Evolutionary conservation across 1,140 invertebrate genomes (phyloP).

Genomic region (Leptinotarsa lineolata): DNA sequence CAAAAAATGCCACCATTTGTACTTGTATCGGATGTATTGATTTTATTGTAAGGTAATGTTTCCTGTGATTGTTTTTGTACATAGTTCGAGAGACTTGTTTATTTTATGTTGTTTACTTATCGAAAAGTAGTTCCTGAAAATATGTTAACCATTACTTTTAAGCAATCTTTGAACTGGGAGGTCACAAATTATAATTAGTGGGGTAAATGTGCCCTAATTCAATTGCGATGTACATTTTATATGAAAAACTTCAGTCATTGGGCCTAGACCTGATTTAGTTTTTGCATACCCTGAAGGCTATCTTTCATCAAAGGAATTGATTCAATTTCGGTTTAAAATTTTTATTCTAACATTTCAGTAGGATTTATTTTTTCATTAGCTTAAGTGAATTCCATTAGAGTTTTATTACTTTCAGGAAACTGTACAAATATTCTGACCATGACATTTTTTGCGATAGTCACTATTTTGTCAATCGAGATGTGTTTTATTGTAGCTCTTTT

Average conservation of each 20-base stretch:
- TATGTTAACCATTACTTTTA: conserved; percentile 52
- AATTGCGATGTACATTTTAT: background rate
- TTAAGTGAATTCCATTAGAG: too few species aligned
- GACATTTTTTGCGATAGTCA: too few species aligned
- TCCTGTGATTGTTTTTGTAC: conserved; percentile 53
- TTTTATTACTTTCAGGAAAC: too few species aligned
- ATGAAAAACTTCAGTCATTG: background rate
- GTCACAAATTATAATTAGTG: conserved; percentile 9
- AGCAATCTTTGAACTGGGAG: conserved; percentile 39
- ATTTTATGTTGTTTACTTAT: conserved; percentile 46
- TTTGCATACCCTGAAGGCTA: too few species aligned
- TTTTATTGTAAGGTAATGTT: conserved; percentile 44
- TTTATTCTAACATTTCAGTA: too few species aligned
- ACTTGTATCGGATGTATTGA: conserved; percentile 26
- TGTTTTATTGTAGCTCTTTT: too few species aligned
- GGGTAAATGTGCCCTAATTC: conserved; percentile 11
- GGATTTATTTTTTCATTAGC: too few species aligned
- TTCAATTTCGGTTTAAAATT: too few species aligned
- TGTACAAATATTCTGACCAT: too few species aligned
- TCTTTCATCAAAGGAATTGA: too few species aligned
- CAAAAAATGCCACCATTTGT: conserved; percentile 33
- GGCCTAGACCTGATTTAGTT: too few species aligned
- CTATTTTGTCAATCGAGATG: too few species aligned
- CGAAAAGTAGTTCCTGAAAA: conserved; percentile 49
- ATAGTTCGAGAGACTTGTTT: conserved; percentile 48